phyloP scores from a whole-genome alignment of 2,113 vertebrate species.

The Hyla sarda region DNA sequence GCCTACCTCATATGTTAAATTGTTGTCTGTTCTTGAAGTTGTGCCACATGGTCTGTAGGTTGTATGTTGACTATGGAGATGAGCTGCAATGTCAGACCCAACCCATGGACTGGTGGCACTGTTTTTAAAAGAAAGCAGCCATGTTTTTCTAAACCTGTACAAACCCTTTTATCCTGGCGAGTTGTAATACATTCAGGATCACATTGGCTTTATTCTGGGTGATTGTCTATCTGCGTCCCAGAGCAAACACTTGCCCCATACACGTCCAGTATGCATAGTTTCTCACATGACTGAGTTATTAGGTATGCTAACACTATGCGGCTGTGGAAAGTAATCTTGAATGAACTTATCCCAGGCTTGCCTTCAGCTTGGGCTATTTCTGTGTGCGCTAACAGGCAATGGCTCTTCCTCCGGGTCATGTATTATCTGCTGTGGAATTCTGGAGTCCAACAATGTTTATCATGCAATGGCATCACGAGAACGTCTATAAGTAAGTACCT shows the following conservation, averaged over 20 bases:
- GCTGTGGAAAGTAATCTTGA: constrained; percentile 51
- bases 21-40: too few relatives aligned
- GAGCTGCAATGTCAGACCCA: background rate
- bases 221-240: background rate
- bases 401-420: constrained; percentile 39
- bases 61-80: background rate
- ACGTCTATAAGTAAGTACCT: background rate
- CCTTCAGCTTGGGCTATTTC: constrained; percentile 38
- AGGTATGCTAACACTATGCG: constrained; percentile 47
- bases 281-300: constrained; percentile 45
- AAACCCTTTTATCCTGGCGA: background rate
- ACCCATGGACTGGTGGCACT: background rate
- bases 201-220: background rate
- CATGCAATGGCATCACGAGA: background rate
- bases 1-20: background rate
- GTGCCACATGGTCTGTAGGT: background rate
- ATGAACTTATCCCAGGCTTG: constrained; percentile 57
- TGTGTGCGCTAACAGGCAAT: constrained; percentile 19
- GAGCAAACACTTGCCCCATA: constrained; percentile 23
- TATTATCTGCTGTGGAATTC: constrained; percentile 39
- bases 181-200: background rate
- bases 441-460: constrained; percentile 9
- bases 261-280: constrained; percentile 27
- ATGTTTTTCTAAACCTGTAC: background rate
- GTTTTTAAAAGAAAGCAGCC: background rate